Conservation (phyloP, 1,140 invertebrate genomes). For the Aphaenogaster rudis region DNA sequence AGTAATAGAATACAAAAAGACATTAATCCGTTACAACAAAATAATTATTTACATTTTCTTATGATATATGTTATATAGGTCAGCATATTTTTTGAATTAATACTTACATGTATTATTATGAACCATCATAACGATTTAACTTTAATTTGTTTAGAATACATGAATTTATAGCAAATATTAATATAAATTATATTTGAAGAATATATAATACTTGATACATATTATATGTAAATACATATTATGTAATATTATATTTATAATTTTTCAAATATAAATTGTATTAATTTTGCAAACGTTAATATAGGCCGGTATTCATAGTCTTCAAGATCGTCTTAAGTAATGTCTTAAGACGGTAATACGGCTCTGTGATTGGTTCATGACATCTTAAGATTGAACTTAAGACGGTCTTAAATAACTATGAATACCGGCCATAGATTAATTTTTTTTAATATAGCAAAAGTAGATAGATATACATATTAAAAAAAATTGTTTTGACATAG, state of each 20-base stretch:
- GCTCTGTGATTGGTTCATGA: too few species aligned
- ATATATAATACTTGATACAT: neutral
- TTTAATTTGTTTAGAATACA: neutral
- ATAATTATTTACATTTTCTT: conserved; percentile 68
- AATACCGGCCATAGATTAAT: too few species aligned
- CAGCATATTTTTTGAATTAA: conserved; percentile 5
- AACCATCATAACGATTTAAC: neutral
- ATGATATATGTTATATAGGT: neutral
- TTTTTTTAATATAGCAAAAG: neutral
- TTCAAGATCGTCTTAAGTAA: too few species aligned
- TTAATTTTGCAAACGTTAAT: neutral
- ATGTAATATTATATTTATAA: neutral
- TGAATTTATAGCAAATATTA: neutral
- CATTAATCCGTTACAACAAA: conserved; percentile 50
- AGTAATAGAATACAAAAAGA: conserved; percentile 66
- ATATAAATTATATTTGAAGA: conserved; percentile 11
- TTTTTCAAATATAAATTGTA: neutral
- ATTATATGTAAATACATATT: neutral
- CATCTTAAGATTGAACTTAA: too few species aligned
- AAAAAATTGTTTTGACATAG: neutral
- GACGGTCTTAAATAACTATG: too few species aligned
- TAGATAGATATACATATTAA: neutral
- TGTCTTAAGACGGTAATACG: too few species aligned
- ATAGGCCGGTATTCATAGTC: too few species aligned
- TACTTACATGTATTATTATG: neutral